Conservation (phyloP, 1,140 invertebrate genomes). For the Globodera rostochiensis region DNA sequence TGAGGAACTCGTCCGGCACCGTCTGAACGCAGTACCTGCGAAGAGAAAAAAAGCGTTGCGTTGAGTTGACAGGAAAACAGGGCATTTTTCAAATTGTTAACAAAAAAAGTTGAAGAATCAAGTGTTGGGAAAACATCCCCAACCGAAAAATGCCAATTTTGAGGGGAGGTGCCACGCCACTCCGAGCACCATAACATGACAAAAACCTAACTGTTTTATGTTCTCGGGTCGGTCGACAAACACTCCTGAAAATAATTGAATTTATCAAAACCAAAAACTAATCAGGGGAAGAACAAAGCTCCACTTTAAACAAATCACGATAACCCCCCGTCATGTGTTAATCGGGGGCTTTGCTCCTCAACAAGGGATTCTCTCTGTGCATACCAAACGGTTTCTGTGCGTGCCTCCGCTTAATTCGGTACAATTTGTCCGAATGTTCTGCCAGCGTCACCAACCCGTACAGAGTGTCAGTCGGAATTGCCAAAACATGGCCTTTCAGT, state of each 20-base stretch:
- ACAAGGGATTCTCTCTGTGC: constrained; percentile 33
- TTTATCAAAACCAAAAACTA: not conserved
- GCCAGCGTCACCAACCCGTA: constrained; percentile 42
- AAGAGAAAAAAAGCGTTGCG: not conserved
- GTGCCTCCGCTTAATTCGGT: constrained; percentile 33
- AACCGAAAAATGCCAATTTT: not conserved
- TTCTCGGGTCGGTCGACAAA: constrained; percentile 9
- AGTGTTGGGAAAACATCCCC: not conserved
- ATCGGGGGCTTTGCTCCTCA: not conserved
- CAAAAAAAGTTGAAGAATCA: too few species aligned
- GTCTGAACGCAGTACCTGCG: constrained; percentile 36
- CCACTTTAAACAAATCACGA: not conserved
- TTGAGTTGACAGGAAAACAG: too few species aligned
- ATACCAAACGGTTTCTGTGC: constrained; percentile 43
- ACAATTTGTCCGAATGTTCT: constrained; percentile 35
- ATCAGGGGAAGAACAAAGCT: not conserved
- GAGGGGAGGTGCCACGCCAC: too few species aligned
- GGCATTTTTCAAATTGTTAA: too few species aligned
- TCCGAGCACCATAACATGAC: too few species aligned
- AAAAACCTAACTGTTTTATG: constrained; percentile 7
- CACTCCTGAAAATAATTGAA: not conserved
- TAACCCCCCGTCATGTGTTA: not conserved
- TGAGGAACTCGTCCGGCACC: constrained; percentile 38
- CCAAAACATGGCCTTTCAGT: constrained; percentile 37
- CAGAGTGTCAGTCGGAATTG: constrained; percentile 50